These are phyloP conservation scores for Eupithecia pulchellata DNA, from an alignment of 2,888 invertebrate genomes.

Conservation along the genomic window DNA sequence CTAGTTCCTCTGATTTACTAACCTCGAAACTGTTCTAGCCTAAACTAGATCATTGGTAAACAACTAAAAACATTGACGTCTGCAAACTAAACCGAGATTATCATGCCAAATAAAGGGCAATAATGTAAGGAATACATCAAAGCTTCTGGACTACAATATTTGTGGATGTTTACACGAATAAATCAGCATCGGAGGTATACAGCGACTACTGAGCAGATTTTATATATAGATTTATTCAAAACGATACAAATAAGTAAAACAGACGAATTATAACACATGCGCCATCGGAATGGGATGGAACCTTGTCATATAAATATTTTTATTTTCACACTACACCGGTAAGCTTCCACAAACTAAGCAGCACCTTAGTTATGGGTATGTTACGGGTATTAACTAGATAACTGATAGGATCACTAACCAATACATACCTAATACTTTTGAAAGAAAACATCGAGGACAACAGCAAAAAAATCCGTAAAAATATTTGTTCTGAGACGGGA, in stretches of 20 bases:
- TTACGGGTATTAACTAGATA: too few species aligned
- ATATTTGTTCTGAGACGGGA: neutral
- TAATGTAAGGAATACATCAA: neutral
- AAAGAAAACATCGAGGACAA: neutral
- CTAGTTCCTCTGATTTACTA: neutral
- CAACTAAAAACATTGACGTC: neutral
- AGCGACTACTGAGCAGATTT: neutral
- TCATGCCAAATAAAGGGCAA: slow-evolving; percentile 7
- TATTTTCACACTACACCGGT: neutral
- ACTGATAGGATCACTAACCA: neutral
- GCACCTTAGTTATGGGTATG: neutral
- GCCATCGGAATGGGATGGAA: neutral
- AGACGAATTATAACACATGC: neutral
- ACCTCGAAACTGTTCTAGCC: neutral
- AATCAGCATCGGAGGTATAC: neutral
- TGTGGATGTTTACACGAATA: slow-evolving; percentile 1
- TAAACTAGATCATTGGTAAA: slow-evolving; percentile 6
- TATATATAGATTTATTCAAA: neutral
- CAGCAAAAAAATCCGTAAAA: neutral
- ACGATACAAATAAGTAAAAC: neutral
- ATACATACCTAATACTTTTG: neutral
- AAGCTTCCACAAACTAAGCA: neutral
- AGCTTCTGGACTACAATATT: neutral
- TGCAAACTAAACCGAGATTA: neutral
- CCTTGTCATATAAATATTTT: neutral